phyloP scores from a whole-genome alignment of 2,113 vertebrate genomes.

The Hepsetus odoe region DNA sequence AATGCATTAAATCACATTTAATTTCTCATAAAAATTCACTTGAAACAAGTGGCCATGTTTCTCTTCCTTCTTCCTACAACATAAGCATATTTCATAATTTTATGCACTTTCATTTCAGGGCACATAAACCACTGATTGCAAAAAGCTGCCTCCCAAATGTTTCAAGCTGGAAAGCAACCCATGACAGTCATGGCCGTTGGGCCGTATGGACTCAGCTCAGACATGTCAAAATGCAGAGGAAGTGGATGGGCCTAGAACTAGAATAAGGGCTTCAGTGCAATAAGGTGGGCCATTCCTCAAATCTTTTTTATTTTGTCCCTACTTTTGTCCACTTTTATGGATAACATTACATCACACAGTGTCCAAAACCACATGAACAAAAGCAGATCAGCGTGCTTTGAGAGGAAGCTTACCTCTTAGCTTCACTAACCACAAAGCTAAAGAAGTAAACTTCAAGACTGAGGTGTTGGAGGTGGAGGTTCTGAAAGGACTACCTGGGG shows the following conservation, averaged over 20 bases:
- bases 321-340: background rate
- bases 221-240: conserved; percentile 34
- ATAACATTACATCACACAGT: background rate
- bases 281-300: background rate
- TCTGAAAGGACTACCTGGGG: too few species aligned
- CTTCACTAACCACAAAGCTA: too few species aligned
- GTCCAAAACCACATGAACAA: background rate
- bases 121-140: conserved; percentile 54
- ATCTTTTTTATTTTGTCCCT: background rate
- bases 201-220: background rate
- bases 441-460: too few species aligned
- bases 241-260: conserved; percentile 11
- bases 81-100: conserved; percentile 43
- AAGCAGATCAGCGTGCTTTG: too few species aligned
- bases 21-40: conserved; percentile 7
- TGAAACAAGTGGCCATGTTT: background rate
- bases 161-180: conserved; percentile 34
- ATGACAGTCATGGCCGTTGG: conserved; percentile 5
- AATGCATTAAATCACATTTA: background rate
- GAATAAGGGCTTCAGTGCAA: conserved; percentile 16
- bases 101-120: conserved; percentile 55
- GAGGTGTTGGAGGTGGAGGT: too few species aligned
- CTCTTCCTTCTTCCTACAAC: background rate
- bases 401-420: too few species aligned
- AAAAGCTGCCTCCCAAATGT: conserved; percentile 51